These are phyloP conservation scores for Alitta virens DNA, from an alignment of 2,888 invertebrate genomes.

Conservation along the genomic window DNA sequence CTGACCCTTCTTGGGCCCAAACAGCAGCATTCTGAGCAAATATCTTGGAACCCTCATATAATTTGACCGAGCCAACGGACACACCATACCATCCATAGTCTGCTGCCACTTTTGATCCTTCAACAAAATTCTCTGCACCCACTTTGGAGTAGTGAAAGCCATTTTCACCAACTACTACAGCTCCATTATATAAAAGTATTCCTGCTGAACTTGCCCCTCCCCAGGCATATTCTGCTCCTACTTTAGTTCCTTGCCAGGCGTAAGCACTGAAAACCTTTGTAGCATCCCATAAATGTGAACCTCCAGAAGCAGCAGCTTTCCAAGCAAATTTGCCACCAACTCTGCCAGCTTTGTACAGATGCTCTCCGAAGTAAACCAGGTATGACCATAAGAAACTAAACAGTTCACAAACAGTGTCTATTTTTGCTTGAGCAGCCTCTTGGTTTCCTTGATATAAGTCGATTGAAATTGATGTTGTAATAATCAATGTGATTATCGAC, in stretches of 20 bases:
- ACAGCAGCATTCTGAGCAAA: conserved; percentile 2
- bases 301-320: conserved; percentile 2
- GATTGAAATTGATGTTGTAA: conserved; percentile 3
- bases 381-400: neutral
- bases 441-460: conserved; percentile 26
- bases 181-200: conserved; percentile 5
- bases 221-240: conserved; percentile 8
- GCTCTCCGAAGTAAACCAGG: neutral
- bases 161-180: conserved; percentile 6
- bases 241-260: conserved; percentile 2
- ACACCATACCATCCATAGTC: conserved; percentile 23
- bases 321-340: conserved; percentile 2
- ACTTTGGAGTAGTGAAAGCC: neutral
- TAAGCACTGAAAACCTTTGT: conserved; percentile 4
- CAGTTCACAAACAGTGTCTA: conserved; percentile 9
- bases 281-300: conserved; percentile 4
- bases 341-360: neutral
- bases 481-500: conserved; percentile 8
- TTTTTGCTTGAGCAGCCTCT: conserved; percentile 16
- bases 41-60: conserved; percentile 8
- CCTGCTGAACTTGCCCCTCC: neutral
- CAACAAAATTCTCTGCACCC: conserved; percentile 8
- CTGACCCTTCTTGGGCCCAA: neutral
- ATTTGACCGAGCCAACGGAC: conserved; percentile 19
- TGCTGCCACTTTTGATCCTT: conserved; percentile 17